Evolutionary conservation across 2,888 invertebrate species (phyloP).

Genomic region (Pristionchus japonicus): DNA sequence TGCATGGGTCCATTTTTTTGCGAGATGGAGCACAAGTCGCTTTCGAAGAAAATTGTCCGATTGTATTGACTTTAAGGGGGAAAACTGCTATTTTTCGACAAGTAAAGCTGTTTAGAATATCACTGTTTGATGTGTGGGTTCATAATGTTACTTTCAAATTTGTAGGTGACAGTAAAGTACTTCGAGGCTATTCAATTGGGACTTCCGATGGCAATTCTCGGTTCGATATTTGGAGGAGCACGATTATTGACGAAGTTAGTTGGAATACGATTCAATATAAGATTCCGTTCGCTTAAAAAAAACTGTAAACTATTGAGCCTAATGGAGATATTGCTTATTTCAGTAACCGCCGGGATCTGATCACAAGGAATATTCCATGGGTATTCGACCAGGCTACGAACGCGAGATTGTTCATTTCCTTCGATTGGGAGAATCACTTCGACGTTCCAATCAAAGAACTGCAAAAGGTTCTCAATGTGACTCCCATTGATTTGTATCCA

Average conservation of each 20-base stretch:
- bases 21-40: too few relatives aligned
- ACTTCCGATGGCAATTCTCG: constrained; percentile 94
- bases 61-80: too few relatives aligned
- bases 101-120: too few relatives aligned
- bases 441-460: constrained; percentile 60
- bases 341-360: constrained; percentile 65
- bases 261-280: background rate
- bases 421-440: constrained; percentile 72
- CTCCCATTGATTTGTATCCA: constrained; percentile 39
- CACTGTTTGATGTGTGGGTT: too few relatives aligned
- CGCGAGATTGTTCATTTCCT: constrained; percentile 63
- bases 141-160: too few relatives aligned
- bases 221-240: constrained; percentile 91
- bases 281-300: too few relatives aligned
- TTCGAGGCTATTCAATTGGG: constrained; percentile 94
- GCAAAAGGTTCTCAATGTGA: constrained; percentile 58
- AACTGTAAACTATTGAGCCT: background rate
- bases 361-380: constrained; percentile 68
- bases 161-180: constrained; percentile 94
- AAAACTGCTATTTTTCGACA: too few relatives aligned
- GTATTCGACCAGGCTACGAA: constrained; percentile 64
- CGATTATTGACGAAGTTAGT: constrained; percentile 86
- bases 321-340: background rate
- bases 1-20: too few relatives aligned
- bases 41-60: too few relatives aligned